Conservation (phyloP, 2,113 vertebrate genomes). For the Choloepus hoffmanni region DNA sequence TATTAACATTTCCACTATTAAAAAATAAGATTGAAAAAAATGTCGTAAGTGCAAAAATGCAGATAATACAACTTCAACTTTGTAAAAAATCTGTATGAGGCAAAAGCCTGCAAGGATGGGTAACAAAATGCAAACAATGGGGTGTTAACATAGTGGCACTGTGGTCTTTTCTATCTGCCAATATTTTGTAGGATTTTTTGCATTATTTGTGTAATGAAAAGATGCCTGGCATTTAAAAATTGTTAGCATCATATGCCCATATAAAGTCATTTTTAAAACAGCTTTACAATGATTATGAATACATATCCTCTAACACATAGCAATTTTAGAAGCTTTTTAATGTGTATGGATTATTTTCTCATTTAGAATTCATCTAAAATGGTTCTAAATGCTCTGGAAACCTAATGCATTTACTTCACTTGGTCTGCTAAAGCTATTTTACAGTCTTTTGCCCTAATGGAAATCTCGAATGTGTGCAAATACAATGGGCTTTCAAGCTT, state of each 20-base stretch:
- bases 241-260: background rate
- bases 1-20: background rate
- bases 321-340: conserved; percentile 67
- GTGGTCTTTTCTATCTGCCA: background rate
- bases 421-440: conserved; percentile 55
- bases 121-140: background rate
- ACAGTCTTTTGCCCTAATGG: conserved; percentile 39
- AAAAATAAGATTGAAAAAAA: background rate
- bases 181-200: conserved; percentile 28
- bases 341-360: conserved; percentile 36
- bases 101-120: background rate
- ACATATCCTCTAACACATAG: background rate
- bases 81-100: background rate
- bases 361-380: conserved; percentile 57
- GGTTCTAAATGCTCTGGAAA: conserved; percentile 58
- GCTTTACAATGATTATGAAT: conserved; percentile 36
- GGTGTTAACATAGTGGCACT: background rate
- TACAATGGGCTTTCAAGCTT: conserved; percentile 47
- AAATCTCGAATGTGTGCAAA: conserved; percentile 59
- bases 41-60: background rate
- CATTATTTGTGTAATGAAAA: conserved; percentile 55
- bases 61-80: background rate
- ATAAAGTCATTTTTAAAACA: conserved; percentile 56
- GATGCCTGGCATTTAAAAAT: background rate
- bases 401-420: conserved; percentile 10